Base-by-base conservation (phyloP, 30 jellyfish, hydroid and myxozoan genomes). In the Clytia hemisphaerica region DNA sequence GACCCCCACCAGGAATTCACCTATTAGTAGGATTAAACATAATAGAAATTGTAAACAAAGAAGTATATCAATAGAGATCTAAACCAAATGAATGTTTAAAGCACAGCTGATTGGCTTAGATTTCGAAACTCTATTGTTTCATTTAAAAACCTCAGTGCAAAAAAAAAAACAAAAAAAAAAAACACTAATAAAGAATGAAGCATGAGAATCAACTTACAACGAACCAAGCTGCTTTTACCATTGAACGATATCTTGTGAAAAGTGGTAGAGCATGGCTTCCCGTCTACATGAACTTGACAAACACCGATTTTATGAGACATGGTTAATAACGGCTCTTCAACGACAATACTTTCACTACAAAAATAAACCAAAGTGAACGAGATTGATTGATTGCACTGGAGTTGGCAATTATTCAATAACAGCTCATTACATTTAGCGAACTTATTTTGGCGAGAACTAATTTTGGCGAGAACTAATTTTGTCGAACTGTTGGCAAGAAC, bases 281-380 rank as follows among this genome's bases (percentile, higher is more conserved):
- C 98, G 6, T 83, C 93, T 4, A 76, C 55, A 34, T 73, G 63
- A 35, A 83, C 94, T 28, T 69, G 76, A 55, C 99, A 91, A 19
- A 91, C 93, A 26, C 99, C 99, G 1, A 91, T 78, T 53, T 91
- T 91, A 49, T 82, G 95, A 12, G 99, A 91, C 12, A 73, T 94
- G 44, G 84, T 91, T 31, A 27, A 26, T 1, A 83, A 82, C 25
- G 99, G 94, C 55, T 91, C 88, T 25, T 61, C 85, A 54, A 91
- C 73, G 18, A 35, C 22, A 14, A 91, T 72, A 30, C 54, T 71
- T 9, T 71, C 94, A 22, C 87, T 75, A 27, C 19, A 63, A 37
- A 34, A 34, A 6, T 6, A 37, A 24, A 67, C 9, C 14, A 33
- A 65, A 6, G 7, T 7, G 14, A 60, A 60, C 22, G 25, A 60